A percentile compares a stretch with the other conserved stretches of the same genome.
Conservation (phyloP, 2,113 vertebrate species). For the Sakesphorus luctuosus region DNA sequence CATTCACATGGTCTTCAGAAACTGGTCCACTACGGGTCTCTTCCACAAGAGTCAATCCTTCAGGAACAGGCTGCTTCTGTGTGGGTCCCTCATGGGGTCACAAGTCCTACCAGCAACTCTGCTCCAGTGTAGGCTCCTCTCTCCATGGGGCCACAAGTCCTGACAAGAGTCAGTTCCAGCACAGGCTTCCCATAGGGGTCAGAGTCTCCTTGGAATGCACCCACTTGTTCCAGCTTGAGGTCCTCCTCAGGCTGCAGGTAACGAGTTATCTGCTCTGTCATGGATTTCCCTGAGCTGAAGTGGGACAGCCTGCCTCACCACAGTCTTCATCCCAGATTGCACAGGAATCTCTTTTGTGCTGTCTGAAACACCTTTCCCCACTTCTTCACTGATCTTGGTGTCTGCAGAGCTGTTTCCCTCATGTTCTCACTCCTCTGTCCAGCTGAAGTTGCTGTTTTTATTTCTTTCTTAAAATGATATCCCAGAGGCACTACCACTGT, state of each 20-base stretch:
- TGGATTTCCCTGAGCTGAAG: not conserved
- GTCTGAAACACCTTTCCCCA: not conserved
- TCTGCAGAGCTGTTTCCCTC: fast-evolving
- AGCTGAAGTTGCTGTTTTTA: not conserved
- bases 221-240: not conserved
- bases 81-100: no score
- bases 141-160: not conserved
- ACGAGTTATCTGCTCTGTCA: fast-evolving
- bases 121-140: not conserved
- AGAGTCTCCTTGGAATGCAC: not conserved
- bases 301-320: not conserved
- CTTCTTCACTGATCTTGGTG: not conserved
- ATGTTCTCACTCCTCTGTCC: not conserved
- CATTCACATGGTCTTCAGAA: not conserved
- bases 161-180: not conserved
- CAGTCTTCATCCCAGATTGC: not conserved
- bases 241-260: not conserved
- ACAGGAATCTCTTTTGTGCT: not conserved
- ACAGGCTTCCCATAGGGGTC: not conserved
- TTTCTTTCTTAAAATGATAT: not conserved
- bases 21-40: not conserved
- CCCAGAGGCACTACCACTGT: not conserved
- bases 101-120: not conserved
- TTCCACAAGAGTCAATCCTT: not conserved
- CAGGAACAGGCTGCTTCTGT: not conserved